Evolutionary conservation across 1,140 invertebrate species (phyloP), one percentile per base, ranked within the genome.

Genomic region (Macrostomum lignano): DNA sequence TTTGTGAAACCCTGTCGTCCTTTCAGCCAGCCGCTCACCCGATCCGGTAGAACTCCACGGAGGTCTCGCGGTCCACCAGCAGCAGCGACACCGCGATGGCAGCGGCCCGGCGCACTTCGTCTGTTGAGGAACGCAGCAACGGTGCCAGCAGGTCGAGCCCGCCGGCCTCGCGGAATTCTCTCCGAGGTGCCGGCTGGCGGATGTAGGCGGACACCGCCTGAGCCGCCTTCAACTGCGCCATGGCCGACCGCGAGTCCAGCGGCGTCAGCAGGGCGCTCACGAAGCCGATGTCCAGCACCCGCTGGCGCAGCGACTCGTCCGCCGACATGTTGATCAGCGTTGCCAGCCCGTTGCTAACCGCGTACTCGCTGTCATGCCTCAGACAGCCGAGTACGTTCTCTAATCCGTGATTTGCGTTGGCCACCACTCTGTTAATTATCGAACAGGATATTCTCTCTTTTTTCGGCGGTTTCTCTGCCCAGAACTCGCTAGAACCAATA

Each of bases 301-400:
- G 47, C 11, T 36, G 17, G 9, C 55, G 31, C 6, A 55, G 38
- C 0, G 30, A 31, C 26, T 57, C 54, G 21, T 57, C 50, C 14
- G 46, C 44, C 15, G 52, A 45, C 36, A 57, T 42, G 38, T 58
- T 56, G 15, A 51, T 52, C 7, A 58, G 44, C 9, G 46, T 44
- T 37, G 46, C 46, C 1, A 47, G 47, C 9, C 48, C 48, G 40
- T 55, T 53, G 6, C 52, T 45, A 4, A 52, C 44, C 5, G 45
- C 47, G 25, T 44, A 45, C 21, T 57, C 51, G 34, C 44, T 39
- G 5, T 32, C 11, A 25, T 54, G 47, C 10, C 36, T 28, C 21
- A 58, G 37, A 11, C 46, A 32, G 17, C 39, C 31, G 20, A 58
- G 45, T 22, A 58, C 36, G 7, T 45, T 35, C 22, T 52, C 52